phyloP scores from a whole-genome alignment of 2,797 vertebrate genomes.

The Schizopygopsis malacanthus region DNA sequence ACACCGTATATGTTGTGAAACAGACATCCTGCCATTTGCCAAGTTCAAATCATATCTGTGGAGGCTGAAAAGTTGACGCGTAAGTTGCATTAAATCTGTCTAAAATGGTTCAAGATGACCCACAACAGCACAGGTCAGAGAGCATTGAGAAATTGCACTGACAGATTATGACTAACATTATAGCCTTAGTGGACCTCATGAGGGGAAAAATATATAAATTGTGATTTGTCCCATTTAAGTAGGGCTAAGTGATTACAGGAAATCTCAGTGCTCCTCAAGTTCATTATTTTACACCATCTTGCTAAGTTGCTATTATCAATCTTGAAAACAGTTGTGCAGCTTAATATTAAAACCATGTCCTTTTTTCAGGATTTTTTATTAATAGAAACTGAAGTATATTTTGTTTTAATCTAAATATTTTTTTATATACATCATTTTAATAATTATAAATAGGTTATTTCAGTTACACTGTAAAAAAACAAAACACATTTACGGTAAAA shows the following conservation, averaged over 20 bases:
- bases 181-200: background rate
- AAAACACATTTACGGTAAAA: too few relatives aligned
- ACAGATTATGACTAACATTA: background rate
- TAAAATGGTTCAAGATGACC: constrained; percentile 1
- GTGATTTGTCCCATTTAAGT: background rate
- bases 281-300: background rate
- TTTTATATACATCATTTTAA: background rate
- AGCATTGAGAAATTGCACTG: background rate
- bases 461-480: too few relatives aligned
- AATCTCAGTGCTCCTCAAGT: background rate
- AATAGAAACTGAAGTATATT: background rate
- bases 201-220: background rate
- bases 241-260: background rate
- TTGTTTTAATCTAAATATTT: background rate
- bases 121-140: background rate
- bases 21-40: background rate
- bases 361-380: too few relatives aligned
- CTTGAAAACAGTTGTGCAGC: background rate
- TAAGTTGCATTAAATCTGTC: background rate
- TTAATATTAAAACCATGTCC: background rate
- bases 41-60: background rate
- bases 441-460: background rate
- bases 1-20: background rate
- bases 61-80: background rate
- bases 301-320: background rate